Base-by-base conservation (phyloP, 2,888 invertebrate genomes). In the Himalopsyche tibetana region DNA sequence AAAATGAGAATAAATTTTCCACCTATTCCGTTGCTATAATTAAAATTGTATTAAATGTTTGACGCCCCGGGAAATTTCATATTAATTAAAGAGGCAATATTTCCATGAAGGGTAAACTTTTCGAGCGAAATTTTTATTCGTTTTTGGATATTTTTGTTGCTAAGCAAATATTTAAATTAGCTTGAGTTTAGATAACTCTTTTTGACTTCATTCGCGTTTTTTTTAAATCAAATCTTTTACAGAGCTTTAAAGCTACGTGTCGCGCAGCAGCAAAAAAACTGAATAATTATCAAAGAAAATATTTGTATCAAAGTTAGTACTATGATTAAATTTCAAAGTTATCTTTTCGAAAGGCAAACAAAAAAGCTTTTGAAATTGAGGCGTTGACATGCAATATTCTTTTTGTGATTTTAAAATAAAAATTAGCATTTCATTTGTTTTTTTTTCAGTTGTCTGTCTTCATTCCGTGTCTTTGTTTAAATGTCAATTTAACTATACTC, bases 71-170 rank as follows among this genome's bases (percentile, higher is more conserved):
- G 8, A 5, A 11, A 56, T 4, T 56, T 56, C 5, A 19, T 56
- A 56, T 56, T 56, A 56, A 56, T 56, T 56, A 56, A 56, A 56
- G 56, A 19, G n/a, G n/a, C n/a, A 56, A 56, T 56, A 56, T 56
- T 56, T 56, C 56, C 56, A 56, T 8, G 19, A 56, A 56, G 56
- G 17, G 56, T 56, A 19, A 56, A 56, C n/a, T 19, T 56, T 56
- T 19, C 56, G 19, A 19, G 56, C n/a, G 45, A 51, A 56, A 19
- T 56, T 56, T 56, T 56, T 56, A 19, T 56, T 56, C 56, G 56
- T 19, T 56, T n/a, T 56, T 8, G 56, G 56, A 56, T 56, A 56
- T 56, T 56, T 56, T 56, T 56, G 56, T 56, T 56, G 56, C 56
- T 56, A 17, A 11, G 56, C 56, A 56, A 56, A 56, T 56, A 56